Base-by-base conservation (phyloP, 2,113 vertebrate species). In the Seriola quinqueradiata region DNA sequence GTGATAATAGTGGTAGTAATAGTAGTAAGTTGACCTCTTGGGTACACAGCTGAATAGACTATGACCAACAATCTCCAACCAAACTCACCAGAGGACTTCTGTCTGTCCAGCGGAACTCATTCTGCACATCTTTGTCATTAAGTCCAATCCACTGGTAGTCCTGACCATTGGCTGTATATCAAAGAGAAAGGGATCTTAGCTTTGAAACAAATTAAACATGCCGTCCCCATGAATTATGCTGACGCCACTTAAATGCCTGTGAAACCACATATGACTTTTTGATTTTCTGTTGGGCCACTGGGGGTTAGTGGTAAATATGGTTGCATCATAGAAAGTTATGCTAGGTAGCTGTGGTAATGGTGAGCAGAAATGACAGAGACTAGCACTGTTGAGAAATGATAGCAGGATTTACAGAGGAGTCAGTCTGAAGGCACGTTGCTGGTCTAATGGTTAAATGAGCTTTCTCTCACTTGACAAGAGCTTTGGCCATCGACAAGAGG, bases 101-200 rank as follows among this genome's bases (percentile, higher is more conserved):
- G 0, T 99, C 98, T 0, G 97, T 98, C 98, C 98, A 99, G 71
- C 92, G 96, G 91, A 98, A 99, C 79, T 97, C 96, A 0, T 96
- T 97, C 93, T 97, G 96, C 4, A 97, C 94, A 2, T 96, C 95
- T 91, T 93, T 96, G 92, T 98, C 97, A 7, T 95, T 99, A 14
- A 99, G 96, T 77, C 98, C 98, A 0, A 99, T 97, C 98, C 98
- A 99, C 84, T 99, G 97, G 85, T 99, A 98, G 84, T 98, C 96
- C 59, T 96, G 96, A 3, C 96, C 96, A 0, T 97, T 95, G 82
- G 92, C 98, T 99, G 88, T 48, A 10, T 21, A 44, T 25, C 19
- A 78, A 28, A 50, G 13, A 83, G 21, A 77, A 38, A 63, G 1
- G 73, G 3, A 68, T 32, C 61, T 55, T 38, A 65, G n/a, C 5